Evolutionary conservation across 2,113 vertebrate genomes (phyloP), one percentile per base, ranked within the genome.

Genomic region (Arothron firmamentum): DNA sequence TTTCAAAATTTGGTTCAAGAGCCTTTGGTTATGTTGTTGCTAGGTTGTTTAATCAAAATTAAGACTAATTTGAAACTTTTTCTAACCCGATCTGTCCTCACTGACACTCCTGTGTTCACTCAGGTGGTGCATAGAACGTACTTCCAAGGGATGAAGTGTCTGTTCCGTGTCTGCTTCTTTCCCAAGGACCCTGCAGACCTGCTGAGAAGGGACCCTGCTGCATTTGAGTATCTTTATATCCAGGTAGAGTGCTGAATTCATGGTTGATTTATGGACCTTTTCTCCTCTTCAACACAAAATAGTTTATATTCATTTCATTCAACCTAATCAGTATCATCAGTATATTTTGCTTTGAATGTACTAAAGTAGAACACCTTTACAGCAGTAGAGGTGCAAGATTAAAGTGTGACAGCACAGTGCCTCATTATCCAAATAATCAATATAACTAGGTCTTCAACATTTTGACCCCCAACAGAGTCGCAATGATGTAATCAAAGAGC

Each of bases 121-220:
- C 59, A 99, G 97, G 97, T 99, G 72, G 97, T 99, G n/a, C 97
- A 99, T 67, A 92, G 94, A 90, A 99, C 95, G 52, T 96, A 98
- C 84, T 99, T 98, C 87, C 94, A 98, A 21, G 95, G 95, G 80
- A 99, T 99, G 97, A 94, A 92, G 88, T 99, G 97, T 90, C 92
- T 99, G 72, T 98, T 99, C 81, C 92, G 97, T 70, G 91, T 98
- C 75, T 96, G 94, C 86, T 99, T 97, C 91, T 99, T 98, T 88
- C 97, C 97, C 75, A 99, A 99, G 88, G 97, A 99, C 78, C 96
- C 95, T 0, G 93, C 92, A 75, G 97, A 99, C 82, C 89, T 99
- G 71, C 88, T 99, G 63, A 93, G 88, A 78, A 90, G 91, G 52
- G 96, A 99, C 75, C 97, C 97, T 0, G 95, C 96, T 71, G 95